A percentile compares a stretch with the other conserved stretches of the same genome.
Evolutionary conservation across 1,140 invertebrate species (phyloP).

Genomic region (Papilio polytes): DNA sequence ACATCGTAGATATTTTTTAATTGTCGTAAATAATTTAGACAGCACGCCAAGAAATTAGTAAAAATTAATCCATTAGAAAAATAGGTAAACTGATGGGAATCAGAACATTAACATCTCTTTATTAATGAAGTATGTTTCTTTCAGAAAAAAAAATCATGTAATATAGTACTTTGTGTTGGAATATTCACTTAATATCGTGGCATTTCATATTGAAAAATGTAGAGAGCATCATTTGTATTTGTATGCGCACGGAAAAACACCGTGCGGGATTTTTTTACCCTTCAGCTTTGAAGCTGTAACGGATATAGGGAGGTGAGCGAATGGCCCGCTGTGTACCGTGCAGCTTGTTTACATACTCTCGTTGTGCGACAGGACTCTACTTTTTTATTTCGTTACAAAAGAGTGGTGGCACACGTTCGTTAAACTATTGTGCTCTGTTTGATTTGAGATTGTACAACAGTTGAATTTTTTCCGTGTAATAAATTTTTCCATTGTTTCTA

Average conservation of each 20-base stretch:
- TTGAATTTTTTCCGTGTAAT: background rate
- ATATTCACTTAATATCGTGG: background rate
- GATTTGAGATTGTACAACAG: conserved; percentile 7
- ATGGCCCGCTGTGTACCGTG: conserved; percentile 25
- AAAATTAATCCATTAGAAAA: background rate
- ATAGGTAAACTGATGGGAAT: background rate
- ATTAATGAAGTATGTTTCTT: background rate
- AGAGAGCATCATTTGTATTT: background rate
- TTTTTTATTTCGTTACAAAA: conserved; percentile 36
- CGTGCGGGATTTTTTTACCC: conserved; percentile 6
- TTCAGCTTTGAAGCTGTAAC: conserved; percentile 31
- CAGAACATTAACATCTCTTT: background rate
- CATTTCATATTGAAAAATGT: conserved; percentile 14
- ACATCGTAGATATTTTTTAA: background rate
- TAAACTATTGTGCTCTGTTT: conserved; percentile 30
- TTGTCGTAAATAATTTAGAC: too few species aligned
- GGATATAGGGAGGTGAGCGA: conserved; percentile 5
- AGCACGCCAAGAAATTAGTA: too few species aligned
- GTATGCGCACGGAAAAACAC: background rate
- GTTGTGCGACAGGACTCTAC: conserved; percentile 6
- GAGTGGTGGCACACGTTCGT: conserved; percentile 16
- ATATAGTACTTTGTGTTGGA: background rate
- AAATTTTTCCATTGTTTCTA: background rate
- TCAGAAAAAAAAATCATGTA: background rate
- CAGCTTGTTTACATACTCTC: conserved; percentile 36